A percentile compares a stretch with the other conserved stretches of the same genome.
Conservation (phyloP, 2,797 vertebrate genomes). For the Sphenopsis melanotis region DNA sequence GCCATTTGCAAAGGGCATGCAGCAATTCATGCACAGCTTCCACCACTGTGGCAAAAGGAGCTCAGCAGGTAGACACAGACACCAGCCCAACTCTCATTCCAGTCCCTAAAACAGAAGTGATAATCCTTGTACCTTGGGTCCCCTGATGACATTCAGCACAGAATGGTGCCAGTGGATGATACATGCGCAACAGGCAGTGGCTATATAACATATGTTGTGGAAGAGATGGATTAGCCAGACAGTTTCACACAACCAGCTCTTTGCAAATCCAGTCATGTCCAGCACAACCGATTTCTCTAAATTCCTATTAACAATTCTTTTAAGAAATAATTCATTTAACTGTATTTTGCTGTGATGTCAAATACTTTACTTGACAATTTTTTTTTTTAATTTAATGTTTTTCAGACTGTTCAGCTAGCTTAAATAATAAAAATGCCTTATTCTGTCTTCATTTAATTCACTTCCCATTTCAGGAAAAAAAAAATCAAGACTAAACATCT, state of each 20-base stretch:
- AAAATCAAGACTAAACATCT: constrained; percentile 52
- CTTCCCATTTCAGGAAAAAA: constrained; percentile 36
- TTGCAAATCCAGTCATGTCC: neutral
- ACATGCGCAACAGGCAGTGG: neutral
- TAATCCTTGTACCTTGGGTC: neutral
- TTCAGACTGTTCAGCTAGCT: constrained; percentile 9
- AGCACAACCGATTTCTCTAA: neutral
- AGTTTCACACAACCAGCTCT: neutral
- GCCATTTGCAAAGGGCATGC: neutral
- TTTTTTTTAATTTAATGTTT: constrained; percentile 5
- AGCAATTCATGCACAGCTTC: neutral
- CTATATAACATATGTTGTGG: neutral
- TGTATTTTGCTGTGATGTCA: neutral
- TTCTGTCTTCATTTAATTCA: constrained; percentile 36
- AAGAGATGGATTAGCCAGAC: neutral
- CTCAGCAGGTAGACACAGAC: neutral
- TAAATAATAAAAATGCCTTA: constrained; percentile 33
- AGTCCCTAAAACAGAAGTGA: neutral
- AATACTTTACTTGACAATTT: constrained; percentile 11
- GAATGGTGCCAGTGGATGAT: neutral
- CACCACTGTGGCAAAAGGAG: neutral
- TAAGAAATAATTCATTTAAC: neutral
- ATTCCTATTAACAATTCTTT: neutral
- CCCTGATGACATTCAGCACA: neutral
- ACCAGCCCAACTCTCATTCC: neutral